These are phyloP conservation scores for Unio delphinus DNA, from an alignment of 2,888 invertebrate species.

Conservation along the genomic window DNA sequence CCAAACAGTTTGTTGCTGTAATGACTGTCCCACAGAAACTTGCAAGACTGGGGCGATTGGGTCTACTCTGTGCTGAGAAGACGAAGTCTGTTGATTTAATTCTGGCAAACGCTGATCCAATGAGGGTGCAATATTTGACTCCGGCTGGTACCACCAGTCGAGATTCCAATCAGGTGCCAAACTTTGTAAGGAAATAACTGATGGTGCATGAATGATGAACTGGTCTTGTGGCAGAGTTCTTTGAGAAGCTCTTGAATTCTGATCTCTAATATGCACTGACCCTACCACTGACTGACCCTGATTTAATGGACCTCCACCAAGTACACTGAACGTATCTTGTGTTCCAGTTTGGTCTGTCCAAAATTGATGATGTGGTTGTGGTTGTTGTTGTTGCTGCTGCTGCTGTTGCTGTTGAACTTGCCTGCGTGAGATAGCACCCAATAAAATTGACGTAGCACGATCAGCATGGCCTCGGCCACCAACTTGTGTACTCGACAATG, in stretches of 20 bases:
- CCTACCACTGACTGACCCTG: not conserved
- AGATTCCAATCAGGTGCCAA: not conserved
- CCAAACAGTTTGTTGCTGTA: no score
- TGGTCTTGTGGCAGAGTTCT: no score
- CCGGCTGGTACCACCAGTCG: not conserved
- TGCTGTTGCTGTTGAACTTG: no score
- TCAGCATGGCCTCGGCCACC: no score
- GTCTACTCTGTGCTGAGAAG: not conserved
- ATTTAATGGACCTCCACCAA: not conserved
- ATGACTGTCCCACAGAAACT: no score
- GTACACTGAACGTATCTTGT: not conserved
- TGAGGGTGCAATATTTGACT: not conserved
- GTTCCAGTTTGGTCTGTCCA: not conserved
- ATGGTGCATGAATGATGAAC: no score
- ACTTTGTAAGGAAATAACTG: not conserved
- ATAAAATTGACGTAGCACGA: no score
- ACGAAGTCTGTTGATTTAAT: not conserved
- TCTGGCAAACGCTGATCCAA: not conserved
- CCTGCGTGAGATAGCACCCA: no score
- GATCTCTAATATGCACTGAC: not conserved
- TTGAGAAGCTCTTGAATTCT: no score
- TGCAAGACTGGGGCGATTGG: not conserved
- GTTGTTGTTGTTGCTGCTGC: no score
- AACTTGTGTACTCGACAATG: no score
- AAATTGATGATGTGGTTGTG: not conserved